Base-by-base conservation (phyloP, 2,797 vertebrate species). In the Peromyscus attwateri region DNA sequence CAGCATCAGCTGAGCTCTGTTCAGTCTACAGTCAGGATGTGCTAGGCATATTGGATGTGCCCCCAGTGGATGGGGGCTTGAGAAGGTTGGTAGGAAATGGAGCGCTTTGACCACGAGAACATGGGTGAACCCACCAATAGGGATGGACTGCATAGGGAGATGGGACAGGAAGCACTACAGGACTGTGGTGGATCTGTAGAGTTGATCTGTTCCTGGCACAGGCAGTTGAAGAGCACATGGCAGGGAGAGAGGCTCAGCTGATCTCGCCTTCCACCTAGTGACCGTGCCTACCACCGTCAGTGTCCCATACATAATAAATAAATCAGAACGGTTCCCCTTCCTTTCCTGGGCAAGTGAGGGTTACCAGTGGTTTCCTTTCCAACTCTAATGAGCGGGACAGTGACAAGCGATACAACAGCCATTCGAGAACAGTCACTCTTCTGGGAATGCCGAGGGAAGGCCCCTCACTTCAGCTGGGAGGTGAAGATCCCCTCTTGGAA, bases 121-220 rank as follows among this genome's bases (percentile, higher is more conserved):
- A 0, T 5, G 6, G 21, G 1, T 25, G 46, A 29, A 12, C 34
- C 57, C 40, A 37, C 0, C 0, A 14, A 11, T 0, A 16, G 16
- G 8, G 6, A 3, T 16, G 21, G 46, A 49, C 9, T 49, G 87
- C 1, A 1, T 13, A 3, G 55, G 62, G 55, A 25, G 19, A 34
- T n/a, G 11, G 27, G 14, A 49, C 29, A 7, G 1, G 6, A 46
- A 29, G 13, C 25, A 17, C 62, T 12, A 21, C 4, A 55, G 62
- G 25, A 37, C 25, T 0, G 0, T 6, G 27, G 49, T 34, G n/a
- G 4, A 14, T 70, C 73, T 55, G 37, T 21, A 21, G 75, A 64
- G 43, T 49, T 73, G 77, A 49, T 37, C 13, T 9, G 31, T 34
- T 87, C 31, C 23, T 62, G 31, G 8, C 55, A 52, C 31, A 19